Conservation (phyloP, 2,797 vertebrate genomes). For the Pseudochirops cupreus region DNA sequence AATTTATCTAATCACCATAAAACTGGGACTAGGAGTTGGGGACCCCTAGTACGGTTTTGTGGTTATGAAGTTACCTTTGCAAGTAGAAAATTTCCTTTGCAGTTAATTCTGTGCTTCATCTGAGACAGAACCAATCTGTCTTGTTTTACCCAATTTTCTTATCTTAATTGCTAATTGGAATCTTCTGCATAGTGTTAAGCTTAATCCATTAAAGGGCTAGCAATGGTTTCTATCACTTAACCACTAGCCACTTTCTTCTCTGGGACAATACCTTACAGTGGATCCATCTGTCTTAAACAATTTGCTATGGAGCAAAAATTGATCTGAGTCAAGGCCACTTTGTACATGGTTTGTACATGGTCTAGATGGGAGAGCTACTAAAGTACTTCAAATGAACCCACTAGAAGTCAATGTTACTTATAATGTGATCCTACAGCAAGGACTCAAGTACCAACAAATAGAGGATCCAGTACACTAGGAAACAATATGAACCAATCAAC, state of each 20-base stretch:
- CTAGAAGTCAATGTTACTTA: background rate
- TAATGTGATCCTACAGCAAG: background rate
- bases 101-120: background rate
- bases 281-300: background rate
- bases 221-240: conserved; percentile 6
- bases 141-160: conserved; percentile 11
- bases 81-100: background rate
- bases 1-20: conserved; percentile 8
- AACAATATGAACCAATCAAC: background rate
- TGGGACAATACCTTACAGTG: background rate
- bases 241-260: background rate
- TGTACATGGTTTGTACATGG: background rate
- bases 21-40: background rate
- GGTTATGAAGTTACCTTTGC: conserved; percentile 15
- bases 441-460: background rate
- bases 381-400: background rate
- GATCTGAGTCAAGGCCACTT: background rate
- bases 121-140: background rate
- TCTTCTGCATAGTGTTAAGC: background rate
- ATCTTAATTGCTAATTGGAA: background rate
- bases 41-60: background rate
- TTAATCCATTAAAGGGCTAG: conserved; percentile 5
- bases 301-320: background rate
- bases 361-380: background rate
- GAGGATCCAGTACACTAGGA: background rate